Evolutionary conservation across 2,797 vertebrate genomes (phyloP).

Genomic region (Euphonia xanthogaster): DNA sequence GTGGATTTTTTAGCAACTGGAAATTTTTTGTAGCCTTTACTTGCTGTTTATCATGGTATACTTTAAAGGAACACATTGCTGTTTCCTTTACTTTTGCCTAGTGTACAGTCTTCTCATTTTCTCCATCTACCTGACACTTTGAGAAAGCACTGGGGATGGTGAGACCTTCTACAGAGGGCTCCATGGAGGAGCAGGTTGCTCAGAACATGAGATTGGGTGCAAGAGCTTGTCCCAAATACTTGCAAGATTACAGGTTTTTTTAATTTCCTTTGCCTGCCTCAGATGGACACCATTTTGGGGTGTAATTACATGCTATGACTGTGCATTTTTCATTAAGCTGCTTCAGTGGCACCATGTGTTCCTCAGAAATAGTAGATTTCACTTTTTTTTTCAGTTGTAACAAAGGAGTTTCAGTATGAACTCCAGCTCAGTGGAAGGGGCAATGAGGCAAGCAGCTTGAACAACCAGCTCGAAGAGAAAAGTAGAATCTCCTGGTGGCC

Average conservation of each 20-base stretch:
- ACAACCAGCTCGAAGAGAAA: not conserved
- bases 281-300: not conserved
- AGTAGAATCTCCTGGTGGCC: not conserved
- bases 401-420: not conserved
- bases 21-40: slow-evolving; percentile 12
- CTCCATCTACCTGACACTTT: not conserved
- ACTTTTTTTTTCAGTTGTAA: not conserved
- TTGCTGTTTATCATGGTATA: slow-evolving; percentile 2
- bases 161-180: not conserved
- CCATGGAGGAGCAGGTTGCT: not conserved
- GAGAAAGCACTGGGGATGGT: not conserved
- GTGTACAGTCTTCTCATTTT: not conserved
- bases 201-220: not conserved
- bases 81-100: slow-evolving; percentile 25
- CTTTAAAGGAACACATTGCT: not conserved
- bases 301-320: not conserved
- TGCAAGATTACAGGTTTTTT: not conserved
- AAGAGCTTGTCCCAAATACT: not conserved
- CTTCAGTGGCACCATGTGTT: not conserved
- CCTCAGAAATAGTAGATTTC: not conserved
- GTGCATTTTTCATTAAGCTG: not conserved
- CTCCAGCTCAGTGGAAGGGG: not conserved
- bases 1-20: slow-evolving; percentile 30
- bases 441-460: not conserved
- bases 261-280: not conserved